Evolutionary conservation across 2,113 vertebrate genomes (phyloP), one percentile per base, ranked within the genome.

Genomic region (Gambusia holbrooki): DNA sequence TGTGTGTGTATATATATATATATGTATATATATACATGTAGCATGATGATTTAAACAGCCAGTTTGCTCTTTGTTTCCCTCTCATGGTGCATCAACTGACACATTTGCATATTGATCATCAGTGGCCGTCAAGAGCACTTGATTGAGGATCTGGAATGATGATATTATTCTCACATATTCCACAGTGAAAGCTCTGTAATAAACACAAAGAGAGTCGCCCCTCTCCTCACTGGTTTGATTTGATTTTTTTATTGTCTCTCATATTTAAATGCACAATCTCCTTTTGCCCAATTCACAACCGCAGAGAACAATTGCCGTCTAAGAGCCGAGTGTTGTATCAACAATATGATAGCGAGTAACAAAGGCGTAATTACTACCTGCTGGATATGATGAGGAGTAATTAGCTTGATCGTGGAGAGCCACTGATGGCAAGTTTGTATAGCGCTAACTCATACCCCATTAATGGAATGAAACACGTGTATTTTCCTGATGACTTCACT

Each of bases 291-390:
- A 58, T 68, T 74, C 76, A 67, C 85, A 75, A 75, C 69, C 58
- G 68, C n/a, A 13, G 69, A 77, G 79, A 93, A 93, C 89, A 92
- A 92, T 90, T 90, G 82, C 75, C 89, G 87, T 58, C 91, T 80
- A 78, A 92, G 91, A 92, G 91, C 81, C 54, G 81, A 88, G 80
- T 92, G 91, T 93, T 94, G 91, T 91, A 89, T 90, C 92, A 93
- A 93, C 92, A 92, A 86, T 82, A 84, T 87, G 90, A 93, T 93
- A 88, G 82, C 54, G 65, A 76, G 82, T 83, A 88, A 94, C 93
- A 94, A 94, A 93, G 91, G 87, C 76, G 84, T 93, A 91, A 93
- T 94, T 94, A 94, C 92, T 90, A 94, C 92, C 93, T 94, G 94
- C 92, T 92, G 89, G 87, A 93, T 91, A 84, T 88, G 90, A 93